Evolutionary conservation across 37 sponge, comb jelly and placozoan species (phyloP).

Genomic region (Tethya wilhelma): DNA sequence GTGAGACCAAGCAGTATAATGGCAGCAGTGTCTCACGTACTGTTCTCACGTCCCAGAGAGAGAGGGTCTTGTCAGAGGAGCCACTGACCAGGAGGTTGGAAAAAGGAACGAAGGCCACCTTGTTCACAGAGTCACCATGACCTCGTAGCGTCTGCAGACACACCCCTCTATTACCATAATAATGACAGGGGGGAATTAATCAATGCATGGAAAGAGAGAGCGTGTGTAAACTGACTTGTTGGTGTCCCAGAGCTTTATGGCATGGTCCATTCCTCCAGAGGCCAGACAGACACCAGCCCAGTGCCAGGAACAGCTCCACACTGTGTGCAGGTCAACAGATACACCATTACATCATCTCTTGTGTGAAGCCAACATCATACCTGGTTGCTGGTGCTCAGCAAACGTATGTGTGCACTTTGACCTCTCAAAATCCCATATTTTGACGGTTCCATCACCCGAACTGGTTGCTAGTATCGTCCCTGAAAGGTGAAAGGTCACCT

Average conservation of each 20-base stretch:
- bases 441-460: conserved; percentile 92
- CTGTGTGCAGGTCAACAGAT: conserved; percentile 33
- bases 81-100: conserved; percentile 70
- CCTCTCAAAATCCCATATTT: conserved; percentile 87
- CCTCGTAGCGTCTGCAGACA: conserved; percentile 87
- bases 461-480: conserved; percentile 68
- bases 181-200: neutral
- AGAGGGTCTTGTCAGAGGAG: conserved; percentile 95
- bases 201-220: neutral
- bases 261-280: conserved; percentile 89
- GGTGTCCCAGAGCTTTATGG: conserved; percentile 81
- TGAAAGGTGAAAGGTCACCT: conserved; percentile 64
- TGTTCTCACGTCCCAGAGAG: conserved; percentile 95
- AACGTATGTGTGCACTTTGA: conserved; percentile 68
- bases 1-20: no score
- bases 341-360: neutral
- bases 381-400: conserved; percentile 87
- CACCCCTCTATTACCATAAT: conserved; percentile 18
- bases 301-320: conserved; percentile 92
- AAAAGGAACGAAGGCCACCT: conserved; percentile 83
- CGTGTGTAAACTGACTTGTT: conserved; percentile 28
- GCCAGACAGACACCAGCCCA: conserved; percentile 78
- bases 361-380: conserved; percentile 20
- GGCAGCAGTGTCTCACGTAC: conserved; percentile 43
- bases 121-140: conserved; percentile 92